Evolutionary conservation across 1,140 invertebrate species (phyloP), one percentile per base, ranked within the genome.

Genomic region (Tetragonula clypearis): DNA sequence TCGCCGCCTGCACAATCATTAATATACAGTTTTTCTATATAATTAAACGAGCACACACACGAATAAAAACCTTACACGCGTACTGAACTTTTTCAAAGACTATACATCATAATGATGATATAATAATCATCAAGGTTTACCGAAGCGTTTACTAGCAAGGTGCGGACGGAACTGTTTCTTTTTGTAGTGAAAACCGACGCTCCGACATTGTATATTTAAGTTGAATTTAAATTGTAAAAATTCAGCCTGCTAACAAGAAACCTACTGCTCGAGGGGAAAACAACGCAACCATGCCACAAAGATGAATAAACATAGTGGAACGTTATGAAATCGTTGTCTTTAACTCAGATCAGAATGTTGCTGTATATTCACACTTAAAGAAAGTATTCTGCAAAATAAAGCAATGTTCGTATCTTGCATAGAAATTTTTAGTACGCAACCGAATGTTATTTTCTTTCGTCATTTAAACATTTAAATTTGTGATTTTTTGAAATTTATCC

Each of bases 181-280:
- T 65, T 65, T 71, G 0, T 58, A 41, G 35, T 8, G 26, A 60
- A 60, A 71, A 62, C n/a, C n/a, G 21, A 58, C 35, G 30, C 60
- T 72, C 65, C 26, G n/a, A 6, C 21, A 15, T 73, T 30, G 68
- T 53, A 60, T 65, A 65, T 15, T 41, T 82, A 76, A 81, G 69
- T 85, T 60, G 26, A 73, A 65, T 72, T 66, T 82, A 56, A 68
- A 76, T 82, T 58, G 68, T 79, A 85, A 68, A 65, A 79, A n/a
- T 62, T 84, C 76, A 35, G 23, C 19, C n/a, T 62, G 68, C 56
- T 72, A 79, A n/a, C 41, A 30, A 62, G 74, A 72, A 84, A 72
- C 26, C 14, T 17, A 56, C 73, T 17, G 73, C 53, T 58, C 74
- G 30, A 58, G 65, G 65, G 62, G 65, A 30, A 35, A 83, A 77